Base-by-base conservation (phyloP, 2,113 vertebrate genomes). In the Chroicocephalus ridibundus region DNA sequence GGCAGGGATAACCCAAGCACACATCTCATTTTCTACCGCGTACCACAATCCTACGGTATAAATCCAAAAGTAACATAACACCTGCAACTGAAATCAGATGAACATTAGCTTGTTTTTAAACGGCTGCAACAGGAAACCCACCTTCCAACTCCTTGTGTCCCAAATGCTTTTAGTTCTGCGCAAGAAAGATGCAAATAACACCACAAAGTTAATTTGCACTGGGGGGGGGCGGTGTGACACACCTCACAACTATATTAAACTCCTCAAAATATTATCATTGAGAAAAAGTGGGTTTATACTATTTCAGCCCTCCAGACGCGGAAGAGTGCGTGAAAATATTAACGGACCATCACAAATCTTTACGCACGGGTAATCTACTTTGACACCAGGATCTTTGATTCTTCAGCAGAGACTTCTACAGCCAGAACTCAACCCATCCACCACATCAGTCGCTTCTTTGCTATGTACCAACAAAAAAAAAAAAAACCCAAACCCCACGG, bases 401-500 rank as follows among this genome's bases (percentile, higher is more conserved):
- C 55, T 47, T 51, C 64, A 65, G 40, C 40, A 76, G 25, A 55
- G 40, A 27, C 40, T n/a, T 32, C n/a, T 11, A 12, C 3, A 66
- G 61, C 61, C 61, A 92, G 47, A 29, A 91, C 31, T 17, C 32
- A 21, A 19, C 14, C 6, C 31, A 38, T 4, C 14, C 24, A 44
- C 9, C 14, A 0, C 9, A 34, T 5, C 49, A 8, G 36, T 29
- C 1, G 1, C 26, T 32, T 31, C 69, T 27, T 36, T 11, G 19
- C 65, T 32, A 6, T 1, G 19, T 2, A 19, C 13, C 47, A 65
- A 32, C 6, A 31, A 32, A 31, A 55, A 54, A 54, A 54, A 54
- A 54, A 44, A 14, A 0, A 0, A 1, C 7, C 20, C 24, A 14
- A 0, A 1, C 7, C 20, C 24, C 22, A 2, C 0, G 1, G 61